Evolutionary conservation across 1,140 invertebrate genomes (phyloP), one percentile per base, ranked within the genome.

Genomic region (Ceratitis capitata): DNA sequence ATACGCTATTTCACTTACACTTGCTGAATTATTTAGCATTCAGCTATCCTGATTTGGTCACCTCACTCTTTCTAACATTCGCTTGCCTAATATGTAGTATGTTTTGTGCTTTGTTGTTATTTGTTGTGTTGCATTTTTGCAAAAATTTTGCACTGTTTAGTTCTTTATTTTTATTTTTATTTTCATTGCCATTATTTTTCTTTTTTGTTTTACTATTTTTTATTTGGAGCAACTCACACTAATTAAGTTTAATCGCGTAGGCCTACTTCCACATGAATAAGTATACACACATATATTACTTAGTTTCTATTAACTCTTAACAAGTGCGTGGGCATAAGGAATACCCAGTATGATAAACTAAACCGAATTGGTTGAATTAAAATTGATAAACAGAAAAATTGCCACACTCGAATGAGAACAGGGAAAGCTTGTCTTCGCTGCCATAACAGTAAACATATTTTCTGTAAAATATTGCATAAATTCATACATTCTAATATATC

Each of bases 51-150:
- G 39, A 23, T 78, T 78, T 23, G 4, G 42, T 45, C 35, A 23
- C 39, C 69, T 45, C 39, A 45, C 69, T 78, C 69, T 78, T 78
- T 78, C 69, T 78, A 78, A 78, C 69, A 78, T 45, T 78, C 45
- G 69, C 45, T 16, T 42, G 69, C 45, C 69, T 78, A 78, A 78
- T 23, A 23, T 45, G 69, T n/a, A n/a, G n/a, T 5, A 45, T 78
- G 32, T 42, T 78, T 78, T 78, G 35, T 19, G 12, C 19, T 45
- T 78, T 78, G 69, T 78, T 78, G 69, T 45, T 26, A 26, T 78
- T 78, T 78, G 69, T 45, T 26, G 14, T 78, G 32, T n/a, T 78
- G 39, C 10, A 78, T 78, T 78, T 78, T 78, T 45, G 69, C 69
- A 78, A 45, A 78, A 35, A 45, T 78, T 42, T 78, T 78, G 39